These are phyloP conservation scores for Ligdia adustata DNA, from an alignment of 2,888 invertebrate species.

Conservation along the genomic window DNA sequence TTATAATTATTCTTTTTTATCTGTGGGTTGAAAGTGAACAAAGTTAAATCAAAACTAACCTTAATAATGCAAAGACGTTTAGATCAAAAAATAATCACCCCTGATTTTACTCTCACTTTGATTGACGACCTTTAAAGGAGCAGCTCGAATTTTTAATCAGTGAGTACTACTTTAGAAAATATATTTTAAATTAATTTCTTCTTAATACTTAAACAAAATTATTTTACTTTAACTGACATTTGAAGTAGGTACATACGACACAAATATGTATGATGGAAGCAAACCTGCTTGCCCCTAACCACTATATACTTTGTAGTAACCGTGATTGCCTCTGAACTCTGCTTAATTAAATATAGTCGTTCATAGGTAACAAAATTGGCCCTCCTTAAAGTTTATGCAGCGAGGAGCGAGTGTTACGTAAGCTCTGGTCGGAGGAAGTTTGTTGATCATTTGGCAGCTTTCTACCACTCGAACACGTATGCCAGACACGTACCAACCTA, in stretches of 20 bases:
- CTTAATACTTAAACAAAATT: too few species aligned
- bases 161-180: too few species aligned
- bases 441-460: slow-evolving; percentile 56
- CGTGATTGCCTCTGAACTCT: too few species aligned
- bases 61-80: slow-evolving; percentile 35
- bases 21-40: slow-evolving; percentile 37
- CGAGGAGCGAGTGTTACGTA: slow-evolving; percentile 56
- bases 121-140: slow-evolving; percentile 1
- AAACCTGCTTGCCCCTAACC: too few species aligned
- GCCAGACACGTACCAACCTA: slow-evolving; percentile 39
- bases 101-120: slow-evolving; percentile 10
- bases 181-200: too few species aligned
- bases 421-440: slow-evolving; percentile 58
- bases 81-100: slow-evolving; percentile 18
- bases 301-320: too few species aligned
- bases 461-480: slow-evolving; percentile 57
- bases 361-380: slow-evolving; percentile 39
- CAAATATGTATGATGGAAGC: too few species aligned
- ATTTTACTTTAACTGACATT: too few species aligned
- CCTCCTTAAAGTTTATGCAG: slow-evolving; percentile 51
- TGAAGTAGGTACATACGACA: too few species aligned
- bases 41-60: slow-evolving; percentile 32
- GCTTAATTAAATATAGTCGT: slow-evolving; percentile 10
- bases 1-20: too few species aligned
- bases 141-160: neutral